phyloP scores from a whole-genome alignment of 2,797 vertebrate genomes.

The Mionectes olivaceus region DNA sequence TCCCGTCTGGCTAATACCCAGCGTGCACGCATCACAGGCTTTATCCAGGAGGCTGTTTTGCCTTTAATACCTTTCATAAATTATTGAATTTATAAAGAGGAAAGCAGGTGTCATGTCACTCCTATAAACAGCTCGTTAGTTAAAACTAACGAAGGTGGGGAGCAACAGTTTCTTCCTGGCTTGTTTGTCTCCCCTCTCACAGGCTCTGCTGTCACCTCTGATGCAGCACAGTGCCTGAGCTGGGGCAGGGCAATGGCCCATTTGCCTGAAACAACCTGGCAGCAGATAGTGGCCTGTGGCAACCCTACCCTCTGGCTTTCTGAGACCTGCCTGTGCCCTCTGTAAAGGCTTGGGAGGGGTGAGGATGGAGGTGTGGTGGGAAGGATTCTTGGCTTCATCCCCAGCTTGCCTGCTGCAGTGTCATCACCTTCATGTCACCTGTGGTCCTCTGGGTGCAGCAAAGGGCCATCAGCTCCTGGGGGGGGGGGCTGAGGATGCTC shows the following conservation, averaged over 20 bases:
- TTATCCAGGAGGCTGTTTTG: conserved; percentile 49
- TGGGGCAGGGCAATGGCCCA: not conserved
- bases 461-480: not conserved
- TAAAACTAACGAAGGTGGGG: conserved; percentile 66
- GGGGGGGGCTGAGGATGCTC: not conserved
- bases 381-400: not conserved
- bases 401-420: not conserved
- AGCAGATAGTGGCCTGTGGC: not conserved
- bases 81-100: conserved; percentile 78
- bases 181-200: not conserved
- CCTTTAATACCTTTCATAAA: conserved; percentile 77
- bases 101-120: conserved; percentile 72
- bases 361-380: not conserved
- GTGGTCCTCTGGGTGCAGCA: not conserved
- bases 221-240: not conserved
- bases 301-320: not conserved
- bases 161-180: not conserved
- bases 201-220: not conserved
- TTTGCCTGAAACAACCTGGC: not conserved
- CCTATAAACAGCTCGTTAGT: conserved; percentile 77
- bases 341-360: not conserved
- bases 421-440: not conserved
- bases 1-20: conserved; percentile 76
- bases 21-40: conserved; percentile 47
- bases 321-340: not conserved